Conservation (phyloP, 92 coral and sea anemone species). For the Desmophyllum pertusum region DNA sequence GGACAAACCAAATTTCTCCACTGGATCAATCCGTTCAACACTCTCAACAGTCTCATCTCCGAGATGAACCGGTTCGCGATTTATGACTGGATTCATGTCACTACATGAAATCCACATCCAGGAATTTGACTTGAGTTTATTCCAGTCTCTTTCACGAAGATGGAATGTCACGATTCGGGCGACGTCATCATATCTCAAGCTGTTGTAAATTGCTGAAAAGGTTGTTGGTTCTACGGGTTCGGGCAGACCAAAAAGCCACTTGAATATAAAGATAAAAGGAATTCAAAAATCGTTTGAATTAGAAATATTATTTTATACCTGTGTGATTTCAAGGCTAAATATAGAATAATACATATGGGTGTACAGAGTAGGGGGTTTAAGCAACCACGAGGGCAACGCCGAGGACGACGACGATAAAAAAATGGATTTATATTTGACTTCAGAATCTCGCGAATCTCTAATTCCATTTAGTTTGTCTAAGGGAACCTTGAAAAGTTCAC, state of each 20-base stretch:
- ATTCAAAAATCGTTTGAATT: not conserved
- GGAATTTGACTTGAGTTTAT: conserved; percentile 19
- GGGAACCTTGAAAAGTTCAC: no score
- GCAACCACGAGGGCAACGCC: no score
- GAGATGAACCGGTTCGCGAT: conserved; percentile 17
- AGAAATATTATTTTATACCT: no score
- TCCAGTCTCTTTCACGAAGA: conserved; percentile 55
- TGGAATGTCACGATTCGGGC: conserved; percentile 45
- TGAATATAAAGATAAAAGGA: not conserved
- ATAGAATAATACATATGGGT: no score
- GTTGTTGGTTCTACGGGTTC: not conserved
- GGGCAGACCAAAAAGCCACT: conserved; percentile 1
- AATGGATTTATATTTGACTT: no score
- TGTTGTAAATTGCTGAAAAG: conserved; percentile 45
- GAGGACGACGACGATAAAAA: no score
- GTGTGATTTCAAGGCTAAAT: no score
- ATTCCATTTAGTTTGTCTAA: no score
- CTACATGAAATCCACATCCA: conserved; percentile 15
- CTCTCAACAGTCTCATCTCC: conserved; percentile 5
- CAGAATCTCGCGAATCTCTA: no score
- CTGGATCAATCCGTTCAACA: conserved; percentile 37
- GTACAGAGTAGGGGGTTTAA: no score
- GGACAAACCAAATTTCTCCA: conserved; percentile 40
- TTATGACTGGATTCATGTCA: not conserved
- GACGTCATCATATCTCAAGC: conserved; percentile 49